These are phyloP conservation scores for Chondrosia reniformis DNA, from an alignment of 37 sponge, comb jelly and placozoan genomes.

Conservation along the genomic window DNA sequence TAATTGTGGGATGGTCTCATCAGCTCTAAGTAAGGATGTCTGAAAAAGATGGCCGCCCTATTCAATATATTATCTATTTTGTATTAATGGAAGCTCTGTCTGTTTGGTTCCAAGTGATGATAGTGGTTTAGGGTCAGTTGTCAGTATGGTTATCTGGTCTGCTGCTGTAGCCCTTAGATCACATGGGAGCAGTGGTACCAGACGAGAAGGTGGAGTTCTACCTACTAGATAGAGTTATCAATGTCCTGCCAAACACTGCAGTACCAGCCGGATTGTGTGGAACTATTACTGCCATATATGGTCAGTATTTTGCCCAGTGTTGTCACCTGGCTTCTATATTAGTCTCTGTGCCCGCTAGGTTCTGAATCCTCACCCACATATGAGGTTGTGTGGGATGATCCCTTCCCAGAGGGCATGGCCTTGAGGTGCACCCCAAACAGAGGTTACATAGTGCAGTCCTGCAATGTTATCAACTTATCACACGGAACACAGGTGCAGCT, in stretches of 20 bases:
- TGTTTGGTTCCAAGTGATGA: too few species aligned
- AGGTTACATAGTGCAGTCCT: conserved; percentile 71
- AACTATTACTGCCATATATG: conserved; percentile 76
- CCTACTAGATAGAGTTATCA: conserved; percentile 90
- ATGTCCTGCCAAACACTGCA: conserved; percentile 60
- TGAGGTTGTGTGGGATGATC: conserved; percentile 88
- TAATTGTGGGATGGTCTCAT: too few species aligned
- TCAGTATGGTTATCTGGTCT: too few species aligned
- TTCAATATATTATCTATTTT: too few species aligned
- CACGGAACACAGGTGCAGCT: conserved; percentile 54
- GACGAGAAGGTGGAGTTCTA: conserved; percentile 69
- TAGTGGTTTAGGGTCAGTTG: too few species aligned
- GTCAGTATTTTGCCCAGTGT: conserved; percentile 22
- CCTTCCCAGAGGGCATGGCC: conserved; percentile 81
- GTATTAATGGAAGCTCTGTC: too few species aligned
- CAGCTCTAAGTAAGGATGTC: too few species aligned
- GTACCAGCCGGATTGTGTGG: conserved; percentile 89
- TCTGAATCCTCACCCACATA: conserved; percentile 9
- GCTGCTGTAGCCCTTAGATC: conserved; percentile 39
- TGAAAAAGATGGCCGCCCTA: too few species aligned
- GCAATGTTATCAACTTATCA: conserved; percentile 76
- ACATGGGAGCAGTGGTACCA: conserved; percentile 59
- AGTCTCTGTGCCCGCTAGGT: neutral
- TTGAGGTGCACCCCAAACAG: conserved; percentile 52
- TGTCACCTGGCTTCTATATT: neutral